Evolutionary conservation across 2,113 vertebrate species (phyloP).

Genomic region (Podarcis raffonei): DNA sequence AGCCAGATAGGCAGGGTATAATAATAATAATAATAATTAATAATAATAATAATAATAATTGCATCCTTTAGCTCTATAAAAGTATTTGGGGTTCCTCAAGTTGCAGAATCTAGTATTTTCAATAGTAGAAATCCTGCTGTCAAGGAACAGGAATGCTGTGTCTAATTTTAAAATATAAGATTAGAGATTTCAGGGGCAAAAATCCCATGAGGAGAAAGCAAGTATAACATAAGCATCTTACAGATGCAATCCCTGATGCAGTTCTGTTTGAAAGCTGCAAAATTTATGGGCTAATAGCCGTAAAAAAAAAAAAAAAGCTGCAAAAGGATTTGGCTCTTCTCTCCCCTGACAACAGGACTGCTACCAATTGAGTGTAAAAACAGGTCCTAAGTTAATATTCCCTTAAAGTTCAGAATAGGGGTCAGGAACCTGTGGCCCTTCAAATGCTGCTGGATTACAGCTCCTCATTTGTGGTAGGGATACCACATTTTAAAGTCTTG

Average conservation of each 20-base stretch:
- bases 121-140: background rate
- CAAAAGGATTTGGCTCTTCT: background rate
- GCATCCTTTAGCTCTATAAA: background rate
- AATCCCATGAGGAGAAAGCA: background rate
- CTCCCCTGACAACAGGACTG: background rate
- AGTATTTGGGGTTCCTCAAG: fast-evolving
- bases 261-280: background rate
- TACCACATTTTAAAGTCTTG: background rate
- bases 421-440: no score
- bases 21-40: no score
- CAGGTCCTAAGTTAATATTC: background rate
- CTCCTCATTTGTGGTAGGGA: background rate
- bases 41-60: no score
- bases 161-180: background rate
- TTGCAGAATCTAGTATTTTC: background rate
- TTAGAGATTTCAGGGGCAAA: background rate
- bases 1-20: no score
- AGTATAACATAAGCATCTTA: background rate
- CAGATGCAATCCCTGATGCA: background rate
- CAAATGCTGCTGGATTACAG: no score
- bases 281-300: no score
- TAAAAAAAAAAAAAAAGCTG: no score
- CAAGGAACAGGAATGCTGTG: background rate
- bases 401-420: background rate
- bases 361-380: background rate